Evolutionary conservation across 2,888 invertebrate genomes (phyloP), one percentile per base, ranked within the genome.

Genomic region (Torymus texanus): DNA sequence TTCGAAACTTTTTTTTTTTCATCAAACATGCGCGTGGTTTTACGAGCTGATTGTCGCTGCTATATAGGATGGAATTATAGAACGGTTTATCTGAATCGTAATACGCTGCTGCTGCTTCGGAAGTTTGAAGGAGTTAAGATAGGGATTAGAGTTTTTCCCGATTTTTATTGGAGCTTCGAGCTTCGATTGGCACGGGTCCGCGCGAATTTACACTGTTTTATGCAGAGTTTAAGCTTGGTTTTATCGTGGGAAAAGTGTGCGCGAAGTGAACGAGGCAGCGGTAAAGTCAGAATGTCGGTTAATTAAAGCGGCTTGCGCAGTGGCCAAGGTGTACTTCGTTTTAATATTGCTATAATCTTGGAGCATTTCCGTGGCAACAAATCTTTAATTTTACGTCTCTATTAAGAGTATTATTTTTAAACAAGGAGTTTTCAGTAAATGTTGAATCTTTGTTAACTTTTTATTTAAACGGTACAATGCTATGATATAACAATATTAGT

Each of bases 41-140:
- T 74, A 73, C 18, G 67, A 68, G 73, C 67, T 74, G 68, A 74
- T 78, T 78, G 58, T 74, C 63, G 29, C 56, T 41, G 8, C 41
- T 41, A 41, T 41, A 41, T 18, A 24, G 8, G 56, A 14, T 16
- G 24, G 63, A 62, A 68, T 68, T 68, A 68, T 74, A 56, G 68
- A 56, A 58, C 24, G 5, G 21, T 74, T 73, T 62, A 65, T 68
- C 51, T 62, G 61, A 65, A 67, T 66, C 62, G 29, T 29, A 29
- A 29, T 29, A 29, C 29, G 29, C 29, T 29, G 41, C 8, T 41
- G 41, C 41, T 41, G 41, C 41, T 41, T 41, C 41, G 41, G 10
- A 41, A 41, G 41, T 41, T 41, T 41, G 41, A 41, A 41, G 41
- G 41, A 41, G 41, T 4, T 41, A 41, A 41, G 8, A 8, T 8